Conservation (phyloP, 2,113 vertebrate genomes). For the Eupsittula cactorum region DNA sequence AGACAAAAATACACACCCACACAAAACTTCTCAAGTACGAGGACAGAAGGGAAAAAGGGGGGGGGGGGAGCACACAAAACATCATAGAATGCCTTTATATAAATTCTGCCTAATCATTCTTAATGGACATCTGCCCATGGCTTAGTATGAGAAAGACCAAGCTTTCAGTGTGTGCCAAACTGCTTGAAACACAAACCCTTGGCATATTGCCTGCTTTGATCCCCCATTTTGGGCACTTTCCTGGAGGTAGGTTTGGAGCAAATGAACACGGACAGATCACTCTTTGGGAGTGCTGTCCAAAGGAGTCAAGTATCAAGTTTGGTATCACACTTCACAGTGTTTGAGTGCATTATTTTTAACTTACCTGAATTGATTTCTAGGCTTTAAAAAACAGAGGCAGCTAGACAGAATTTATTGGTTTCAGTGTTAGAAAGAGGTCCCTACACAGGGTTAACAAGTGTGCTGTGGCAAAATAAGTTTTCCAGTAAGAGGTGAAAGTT, state of each 20-base stretch:
- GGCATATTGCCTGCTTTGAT: not conserved
- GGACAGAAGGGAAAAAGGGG: not conserved
- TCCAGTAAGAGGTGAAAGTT: not conserved
- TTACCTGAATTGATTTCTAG: not conserved
- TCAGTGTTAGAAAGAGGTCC: not conserved
- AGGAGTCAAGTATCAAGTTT: not conserved
- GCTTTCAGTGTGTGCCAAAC: not conserved
- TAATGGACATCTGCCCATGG: constrained; percentile 5
- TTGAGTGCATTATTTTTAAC: not conserved
- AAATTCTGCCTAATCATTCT: constrained; percentile 49
- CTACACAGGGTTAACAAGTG: not conserved
- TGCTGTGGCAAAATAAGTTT: not conserved
- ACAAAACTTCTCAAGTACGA: not conserved
- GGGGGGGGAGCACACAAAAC: not conserved
- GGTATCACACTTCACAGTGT: not conserved
- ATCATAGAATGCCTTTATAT: not conserved
- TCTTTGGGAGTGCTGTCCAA: not conserved
- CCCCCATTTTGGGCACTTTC: not conserved
- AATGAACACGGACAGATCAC: fast-evolving
- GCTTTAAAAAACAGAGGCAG: not conserved
- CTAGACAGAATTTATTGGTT: not conserved
- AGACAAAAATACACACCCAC: constrained; percentile 41
- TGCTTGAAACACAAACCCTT: constrained; percentile 20
- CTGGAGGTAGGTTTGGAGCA: not conserved
- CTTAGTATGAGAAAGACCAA: not conserved